Evolutionary conservation across 1,140 invertebrate species (phyloP), one percentile per base, ranked within the genome.

Genomic region (Atopsyche davidsoni): DNA sequence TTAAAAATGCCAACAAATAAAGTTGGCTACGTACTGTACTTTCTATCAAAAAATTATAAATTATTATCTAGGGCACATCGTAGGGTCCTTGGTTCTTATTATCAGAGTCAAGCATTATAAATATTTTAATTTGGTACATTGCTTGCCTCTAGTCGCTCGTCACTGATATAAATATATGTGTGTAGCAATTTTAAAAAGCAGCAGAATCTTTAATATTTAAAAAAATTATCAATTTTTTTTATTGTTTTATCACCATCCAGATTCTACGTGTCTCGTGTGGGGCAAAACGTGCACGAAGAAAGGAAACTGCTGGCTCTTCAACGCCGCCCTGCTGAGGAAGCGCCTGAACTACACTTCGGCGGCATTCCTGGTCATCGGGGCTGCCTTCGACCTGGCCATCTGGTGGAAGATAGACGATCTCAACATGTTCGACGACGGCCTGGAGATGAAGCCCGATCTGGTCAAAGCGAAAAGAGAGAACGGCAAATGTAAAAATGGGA

Each of bases 281-380:
- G 84, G 83, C 11, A 83, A 82, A 62, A 85, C 83, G 7, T 86
- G 83, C 59, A 71, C 76, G 3, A 79, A 79, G 40, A 83, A 75
- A 31, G 83, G 84, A 43, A 86, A 86, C 60, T 86, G 83, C 62
- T 86, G 83, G 83, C 64, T 85, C 1, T 86, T 84, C 57, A 79
- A 85, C 63, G 78, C 80, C 4, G 74, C 77, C 55, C 72, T 71
- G 16, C 64, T 86, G 56, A 73, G 82, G 60, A 81, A 82, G 54
- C 70, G 75, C 13, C 59, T 85, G 19, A 84, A 84, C 63, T 79
- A 82, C 38, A 83, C 79, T 11, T 79, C 83, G 19, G 81, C 67
- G 67, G 75, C 69, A 57, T 83, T 84, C 48, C 75, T 83, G 11
- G 63, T 73, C 14, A 73, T 85, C 50, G 81, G 82, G 2, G 77